Conservation (phyloP, 2,888 invertebrate genomes). For the Melieria picta region DNA sequence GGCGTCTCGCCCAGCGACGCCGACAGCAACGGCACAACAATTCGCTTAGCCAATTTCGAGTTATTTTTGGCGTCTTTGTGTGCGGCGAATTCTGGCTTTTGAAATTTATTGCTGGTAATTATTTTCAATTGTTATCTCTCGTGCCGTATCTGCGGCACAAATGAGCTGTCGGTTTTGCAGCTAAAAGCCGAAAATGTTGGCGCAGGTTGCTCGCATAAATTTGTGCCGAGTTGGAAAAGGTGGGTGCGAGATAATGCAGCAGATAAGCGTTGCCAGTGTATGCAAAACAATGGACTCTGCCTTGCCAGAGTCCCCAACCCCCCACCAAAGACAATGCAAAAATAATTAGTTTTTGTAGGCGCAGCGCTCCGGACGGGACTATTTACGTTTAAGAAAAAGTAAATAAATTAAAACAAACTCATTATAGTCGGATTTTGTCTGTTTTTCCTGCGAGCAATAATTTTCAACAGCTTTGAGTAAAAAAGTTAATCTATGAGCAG, state of each 20-base stretch:
- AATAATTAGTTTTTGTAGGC: too few relatives aligned
- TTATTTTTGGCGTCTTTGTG: not conserved
- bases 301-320: too few relatives aligned
- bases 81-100: conserved; percentile 11
- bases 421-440: not conserved
- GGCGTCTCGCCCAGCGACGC: not conserved
- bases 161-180: not conserved
- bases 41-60: not conserved
- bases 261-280: too few relatives aligned
- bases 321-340: too few relatives aligned
- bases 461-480: too few relatives aligned
- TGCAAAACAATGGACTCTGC: too few relatives aligned
- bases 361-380: too few relatives aligned
- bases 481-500: too few relatives aligned
- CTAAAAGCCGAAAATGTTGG: not conserved
- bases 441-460: not conserved
- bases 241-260: too few relatives aligned
- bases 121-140: conserved; percentile 32
- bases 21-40: not conserved
- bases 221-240: too few relatives aligned
- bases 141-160: conserved; percentile 14
- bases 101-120: conserved; percentile 39
- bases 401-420: not conserved
- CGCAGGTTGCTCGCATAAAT: not conserved
- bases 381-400: not conserved